Base-by-base conservation (phyloP, 2,797 vertebrate species). In the Tenualosa ilisha region DNA sequence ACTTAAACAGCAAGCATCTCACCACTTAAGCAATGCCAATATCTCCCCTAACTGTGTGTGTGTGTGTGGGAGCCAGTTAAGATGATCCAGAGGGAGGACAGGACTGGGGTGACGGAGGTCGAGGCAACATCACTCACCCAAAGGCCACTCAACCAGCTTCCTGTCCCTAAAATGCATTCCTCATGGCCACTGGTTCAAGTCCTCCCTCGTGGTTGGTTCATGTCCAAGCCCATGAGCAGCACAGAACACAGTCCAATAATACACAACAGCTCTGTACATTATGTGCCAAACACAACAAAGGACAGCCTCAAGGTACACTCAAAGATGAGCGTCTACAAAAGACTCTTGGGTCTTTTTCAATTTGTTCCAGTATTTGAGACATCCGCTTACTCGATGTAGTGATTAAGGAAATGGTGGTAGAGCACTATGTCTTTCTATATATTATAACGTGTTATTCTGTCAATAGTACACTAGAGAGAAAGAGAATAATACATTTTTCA, bases 71-170 rank as follows among this genome's bases (percentile, higher is more conserved):
- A 2, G 68, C 37, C 20, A 75, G 72, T 79, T 46, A 46, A 79
- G 37, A 79, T 46, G 72, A 79, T 46, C 37, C 72, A 79, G 8
- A 22, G 72, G 72, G 72, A 79, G 72, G 72, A 79, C 72, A 46
- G 26, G 43, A 24, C n/a, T 53, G 46, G 81, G 72, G 72, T 79
- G 37, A n/a, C 72, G 17, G 72, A 79, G 72, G 72, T 37, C 81
- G 49, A 59, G 61, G 56, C 83, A 84, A 49, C 83, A 65, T 49
- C 59, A 6, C 81, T 82, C 50, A 53, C 24, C 50, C 37, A 15
- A 11, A 24, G 50, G 56, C 72, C 56, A 85, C 61, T 85, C 63
- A 84, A 50, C 24, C 83, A 53, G 46, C 72, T 79, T 79, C 72
- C 72, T 79, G 72, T 79, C 72, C 37, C 37, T 15, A 13, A 46